phyloP scores from a whole-genome alignment of 2,797 vertebrate species.

The Dromococcyx pavoninus region DNA sequence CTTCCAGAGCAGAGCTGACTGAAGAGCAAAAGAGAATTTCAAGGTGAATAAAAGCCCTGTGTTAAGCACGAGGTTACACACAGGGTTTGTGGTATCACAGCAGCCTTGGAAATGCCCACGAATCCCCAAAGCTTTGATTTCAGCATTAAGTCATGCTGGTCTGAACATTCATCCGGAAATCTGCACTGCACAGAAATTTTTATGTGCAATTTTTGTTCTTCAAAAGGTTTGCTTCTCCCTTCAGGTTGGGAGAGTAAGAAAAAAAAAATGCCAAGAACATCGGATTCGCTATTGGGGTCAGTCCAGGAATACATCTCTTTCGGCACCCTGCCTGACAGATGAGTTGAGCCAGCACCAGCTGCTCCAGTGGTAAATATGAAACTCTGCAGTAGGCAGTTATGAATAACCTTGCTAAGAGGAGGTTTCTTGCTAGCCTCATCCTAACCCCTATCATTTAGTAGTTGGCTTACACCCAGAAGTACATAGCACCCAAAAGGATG shows the following conservation, averaged over 20 bases:
- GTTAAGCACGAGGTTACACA: slow-evolving; percentile 29
- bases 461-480: background rate
- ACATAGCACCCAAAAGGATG: background rate
- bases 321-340: slow-evolving; percentile 34
- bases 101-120: slow-evolving; percentile 42
- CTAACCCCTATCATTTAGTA: slow-evolving; percentile 17
- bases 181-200: background rate
- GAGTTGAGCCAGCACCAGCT: slow-evolving; percentile 64
- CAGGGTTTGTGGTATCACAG: slow-evolving; percentile 2
- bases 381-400: slow-evolving; percentile 49
- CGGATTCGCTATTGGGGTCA: slow-evolving; percentile 23
- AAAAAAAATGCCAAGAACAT: slow-evolving; percentile 12
- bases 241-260: background rate
- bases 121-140: slow-evolving; percentile 57
- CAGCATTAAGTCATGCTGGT: slow-evolving; percentile 23
- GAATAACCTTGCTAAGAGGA: slow-evolving; percentile 48
- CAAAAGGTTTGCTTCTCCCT: slow-evolving; percentile 37
- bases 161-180: slow-evolving; percentile 44
- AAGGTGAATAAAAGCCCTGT: slow-evolving; percentile 44
- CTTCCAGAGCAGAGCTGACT: background rate
- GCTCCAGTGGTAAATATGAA: slow-evolving; percentile 43
- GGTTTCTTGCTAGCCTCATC: slow-evolving; percentile 14
- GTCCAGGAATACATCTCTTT: slow-evolving; percentile 48
- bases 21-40: slow-evolving; percentile 38
- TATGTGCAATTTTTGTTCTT: slow-evolving; percentile 37